These are phyloP conservation scores for Glaucidium brasilianum DNA, from an alignment of 2,113 vertebrate genomes.

Conservation along the genomic window DNA sequence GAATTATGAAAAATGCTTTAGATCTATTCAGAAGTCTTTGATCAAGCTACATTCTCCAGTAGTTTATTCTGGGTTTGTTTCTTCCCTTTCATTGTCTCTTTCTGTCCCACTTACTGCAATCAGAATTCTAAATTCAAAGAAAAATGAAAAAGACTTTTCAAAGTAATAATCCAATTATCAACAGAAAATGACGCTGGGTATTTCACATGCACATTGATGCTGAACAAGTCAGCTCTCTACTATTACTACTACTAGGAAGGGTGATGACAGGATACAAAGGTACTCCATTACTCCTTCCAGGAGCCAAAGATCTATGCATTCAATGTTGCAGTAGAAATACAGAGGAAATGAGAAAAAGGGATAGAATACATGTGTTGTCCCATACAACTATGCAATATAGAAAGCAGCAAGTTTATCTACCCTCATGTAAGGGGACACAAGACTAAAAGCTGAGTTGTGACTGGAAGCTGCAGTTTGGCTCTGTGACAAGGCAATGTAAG, in stretches of 20 bases:
- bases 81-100: neutral
- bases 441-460: neutral
- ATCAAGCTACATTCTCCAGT: neutral
- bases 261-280: neutral
- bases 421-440: neutral
- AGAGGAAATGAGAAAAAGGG: neutral
- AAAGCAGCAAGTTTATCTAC: neutral
- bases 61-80: neutral
- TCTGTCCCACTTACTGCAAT: neutral
- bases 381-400: fast-evolving
- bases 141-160: neutral
- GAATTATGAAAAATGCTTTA: neutral
- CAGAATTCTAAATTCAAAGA: neutral
- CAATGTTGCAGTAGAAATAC: neutral
- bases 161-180: neutral
- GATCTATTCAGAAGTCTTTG: neutral
- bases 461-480: neutral
- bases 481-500: neutral
- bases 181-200: neutral
- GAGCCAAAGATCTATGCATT: neutral
- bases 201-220: neutral
- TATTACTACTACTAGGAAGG: fast-evolving
- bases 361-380: neutral
- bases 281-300: neutral
- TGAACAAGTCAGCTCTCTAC: neutral